Percentiles rank a stretch among this genome's conserved stretches.
phyloP scores from a whole-genome alignment of 2,888 invertebrate genomes.

The Habroteleia sp. region DNA sequence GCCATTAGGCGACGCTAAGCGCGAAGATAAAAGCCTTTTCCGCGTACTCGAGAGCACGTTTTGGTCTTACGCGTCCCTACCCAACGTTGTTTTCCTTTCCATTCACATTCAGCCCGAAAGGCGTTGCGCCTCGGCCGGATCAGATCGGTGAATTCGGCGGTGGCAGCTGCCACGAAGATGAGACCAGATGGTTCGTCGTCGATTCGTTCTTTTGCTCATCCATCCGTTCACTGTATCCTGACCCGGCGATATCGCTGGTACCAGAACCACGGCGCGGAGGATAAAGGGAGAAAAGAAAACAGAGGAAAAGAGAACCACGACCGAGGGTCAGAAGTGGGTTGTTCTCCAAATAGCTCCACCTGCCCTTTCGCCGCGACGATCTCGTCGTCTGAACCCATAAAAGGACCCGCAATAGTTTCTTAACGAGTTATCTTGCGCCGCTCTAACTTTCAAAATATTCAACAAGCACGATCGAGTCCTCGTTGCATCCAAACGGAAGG shows the following conservation, averaged over 20 bases:
- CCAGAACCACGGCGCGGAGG: conserved; percentile 30
- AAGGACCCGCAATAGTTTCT: conserved; percentile 47
- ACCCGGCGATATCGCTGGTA: conserved; percentile 48
- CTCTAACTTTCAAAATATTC: conserved; percentile 15
- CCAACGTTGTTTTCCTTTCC: conserved; percentile 45
- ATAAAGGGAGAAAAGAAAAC: conserved; percentile 43
- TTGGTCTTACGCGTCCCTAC: conserved; percentile 17
- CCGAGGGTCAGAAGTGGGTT: conserved; percentile 72
- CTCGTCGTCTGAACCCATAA: conserved; percentile 46
- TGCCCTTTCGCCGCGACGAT: conserved; percentile 69
- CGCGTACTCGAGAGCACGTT: conserved; percentile 30
- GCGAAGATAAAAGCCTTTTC: conserved; percentile 45
- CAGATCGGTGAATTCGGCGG: conserved; percentile 37
- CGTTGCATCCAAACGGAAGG: no score
- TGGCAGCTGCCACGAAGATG: conserved; percentile 61
- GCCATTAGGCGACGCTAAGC: no score
- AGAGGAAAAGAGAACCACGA: conserved; percentile 56
- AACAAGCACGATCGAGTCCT: no score
- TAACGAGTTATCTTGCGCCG: conserved; percentile 19
- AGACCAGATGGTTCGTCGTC: conserved; percentile 60
- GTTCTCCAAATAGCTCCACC: conserved; percentile 79
- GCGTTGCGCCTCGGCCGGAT: conserved; percentile 50
- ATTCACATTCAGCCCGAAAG: conserved; percentile 53
- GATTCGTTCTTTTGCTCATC: conserved; percentile 55
- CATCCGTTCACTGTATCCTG: conserved; percentile 58